Evolutionary conservation across 1,140 invertebrate species (phyloP).

Genomic region (Drosophila busckii): DNA sequence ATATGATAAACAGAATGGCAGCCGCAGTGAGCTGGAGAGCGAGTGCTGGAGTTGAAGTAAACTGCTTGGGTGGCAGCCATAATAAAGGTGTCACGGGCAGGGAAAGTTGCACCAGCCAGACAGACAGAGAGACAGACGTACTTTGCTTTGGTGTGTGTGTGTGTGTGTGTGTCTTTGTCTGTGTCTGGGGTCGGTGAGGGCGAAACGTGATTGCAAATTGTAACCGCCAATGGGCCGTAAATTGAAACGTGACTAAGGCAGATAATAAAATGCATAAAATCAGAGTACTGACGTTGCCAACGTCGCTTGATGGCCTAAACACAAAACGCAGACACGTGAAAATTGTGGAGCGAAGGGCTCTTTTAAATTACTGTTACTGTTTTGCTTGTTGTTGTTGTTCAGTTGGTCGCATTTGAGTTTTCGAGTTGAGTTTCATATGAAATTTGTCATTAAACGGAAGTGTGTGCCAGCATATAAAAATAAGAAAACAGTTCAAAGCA

Average conservation of each 20-base stretch:
- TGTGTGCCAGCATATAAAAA: slow-evolving; percentile 23
- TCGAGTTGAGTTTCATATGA: slow-evolving; percentile 40
- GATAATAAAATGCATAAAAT: slow-evolving; percentile 78
- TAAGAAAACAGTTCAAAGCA: too few relatives aligned
- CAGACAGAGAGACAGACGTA: slow-evolving; percentile 1
- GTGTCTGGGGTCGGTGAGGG: slow-evolving; percentile 8
- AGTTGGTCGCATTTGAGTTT: slow-evolving; percentile 7
- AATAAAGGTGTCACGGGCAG: slow-evolving; percentile 64
- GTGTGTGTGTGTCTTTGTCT: too few relatives aligned
- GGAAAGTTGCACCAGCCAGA: slow-evolving; percentile 47
- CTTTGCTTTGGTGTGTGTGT: slow-evolving; percentile 14
- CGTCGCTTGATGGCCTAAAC: slow-evolving; percentile 40
- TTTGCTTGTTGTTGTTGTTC: slow-evolving; percentile 20
- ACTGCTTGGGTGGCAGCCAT: slow-evolving; percentile 33
- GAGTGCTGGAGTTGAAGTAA: slow-evolving; percentile 34
- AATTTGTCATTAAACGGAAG: slow-evolving; percentile 66
- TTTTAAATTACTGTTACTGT: slow-evolving; percentile 4
- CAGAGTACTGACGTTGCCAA: slow-evolving; percentile 59
- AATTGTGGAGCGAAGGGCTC: slow-evolving; percentile 19
- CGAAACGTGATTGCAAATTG: slow-evolving; percentile 78
- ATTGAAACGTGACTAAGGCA: slow-evolving; percentile 78
- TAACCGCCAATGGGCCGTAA: slow-evolving; percentile 78
- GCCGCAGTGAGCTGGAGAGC: slow-evolving; percentile 14
- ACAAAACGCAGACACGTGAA: slow-evolving; percentile 52
- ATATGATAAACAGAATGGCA: slow-evolving; percentile 64